phyloP scores from a whole-genome alignment of 1,140 invertebrate genomes.

The Sarcophaga bullata region DNA sequence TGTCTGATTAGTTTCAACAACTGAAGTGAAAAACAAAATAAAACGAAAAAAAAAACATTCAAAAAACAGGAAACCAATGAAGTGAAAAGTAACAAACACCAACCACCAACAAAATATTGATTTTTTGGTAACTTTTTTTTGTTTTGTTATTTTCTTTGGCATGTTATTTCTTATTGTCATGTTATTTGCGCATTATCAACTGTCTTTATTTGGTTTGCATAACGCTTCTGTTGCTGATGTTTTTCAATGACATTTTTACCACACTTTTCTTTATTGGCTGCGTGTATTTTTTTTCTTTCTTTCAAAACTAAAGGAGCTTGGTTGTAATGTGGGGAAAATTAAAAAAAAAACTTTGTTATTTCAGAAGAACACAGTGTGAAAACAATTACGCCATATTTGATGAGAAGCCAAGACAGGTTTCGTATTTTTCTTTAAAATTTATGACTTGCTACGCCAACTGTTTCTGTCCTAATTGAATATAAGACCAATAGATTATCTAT shows the following conservation, averaged over 20 bases:
- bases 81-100: not conserved
- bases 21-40: not conserved
- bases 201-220: not conserved
- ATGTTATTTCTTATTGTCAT: not conserved
- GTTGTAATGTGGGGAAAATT: no score
- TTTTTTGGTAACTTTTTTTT: not conserved
- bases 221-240: not conserved
- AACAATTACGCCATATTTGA: no score
- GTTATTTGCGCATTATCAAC: not conserved
- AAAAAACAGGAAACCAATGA: not conserved
- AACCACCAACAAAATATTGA: not conserved
- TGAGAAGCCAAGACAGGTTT: no score
- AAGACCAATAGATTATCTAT: no score
- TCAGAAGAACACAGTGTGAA: no score
- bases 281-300: no score
- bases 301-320: no score
- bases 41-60: not conserved
- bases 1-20: conserved; percentile 36
- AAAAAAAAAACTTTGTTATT: no score
- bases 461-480: no score
- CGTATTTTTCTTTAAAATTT: no score
- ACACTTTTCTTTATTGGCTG: not conserved
- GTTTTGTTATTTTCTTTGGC: not conserved
- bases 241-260: not conserved
- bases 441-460: no score